Percentiles rank a stretch among this genome's conserved stretches.
Conservation (phyloP, 2,888 invertebrate genomes). For the Clostera curtula region DNA sequence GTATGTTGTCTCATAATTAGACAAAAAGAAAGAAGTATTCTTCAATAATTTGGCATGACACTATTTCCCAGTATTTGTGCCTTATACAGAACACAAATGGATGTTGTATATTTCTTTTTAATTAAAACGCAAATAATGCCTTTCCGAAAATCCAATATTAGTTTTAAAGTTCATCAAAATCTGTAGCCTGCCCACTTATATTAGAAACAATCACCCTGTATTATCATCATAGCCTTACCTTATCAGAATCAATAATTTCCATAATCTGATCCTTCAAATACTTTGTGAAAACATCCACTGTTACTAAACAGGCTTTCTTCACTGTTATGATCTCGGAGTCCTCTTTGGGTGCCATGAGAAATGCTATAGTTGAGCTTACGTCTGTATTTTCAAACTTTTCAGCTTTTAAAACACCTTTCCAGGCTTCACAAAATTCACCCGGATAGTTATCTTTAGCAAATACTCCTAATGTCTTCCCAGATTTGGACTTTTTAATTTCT, state of each 20-base stretch:
- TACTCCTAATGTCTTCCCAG: slow-evolving; percentile 90
- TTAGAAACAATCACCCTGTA: not conserved
- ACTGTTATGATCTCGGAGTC: slow-evolving; percentile 92
- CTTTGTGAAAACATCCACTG: slow-evolving; percentile 96
- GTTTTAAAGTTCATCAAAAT: slow-evolving; percentile 3
- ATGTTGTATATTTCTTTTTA: no score
- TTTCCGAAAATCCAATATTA: no score
- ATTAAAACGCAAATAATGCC: no score
- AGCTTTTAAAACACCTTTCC: slow-evolving; percentile 86
- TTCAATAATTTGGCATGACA: no score
- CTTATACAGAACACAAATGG: no score
- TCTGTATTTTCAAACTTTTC: slow-evolving; percentile 91
- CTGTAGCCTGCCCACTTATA: not conserved
- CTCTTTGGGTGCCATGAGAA: slow-evolving; percentile 95
- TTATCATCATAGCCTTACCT: slow-evolving; percentile 63
- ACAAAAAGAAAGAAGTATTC: no score
- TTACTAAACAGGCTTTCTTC: slow-evolving; percentile 93
- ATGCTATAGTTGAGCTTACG: slow-evolving; percentile 87
- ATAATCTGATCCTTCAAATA: slow-evolving; percentile 98
- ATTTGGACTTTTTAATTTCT: slow-evolving; percentile 90
- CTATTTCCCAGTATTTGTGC: no score
- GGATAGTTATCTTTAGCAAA: slow-evolving; percentile 96
- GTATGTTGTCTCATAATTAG: no score
- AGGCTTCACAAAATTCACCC: slow-evolving; percentile 94
- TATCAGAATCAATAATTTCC: slow-evolving; percentile 98